Conservation (phyloP, 2,113 vertebrate genomes). For the Thomomys bottae region DNA sequence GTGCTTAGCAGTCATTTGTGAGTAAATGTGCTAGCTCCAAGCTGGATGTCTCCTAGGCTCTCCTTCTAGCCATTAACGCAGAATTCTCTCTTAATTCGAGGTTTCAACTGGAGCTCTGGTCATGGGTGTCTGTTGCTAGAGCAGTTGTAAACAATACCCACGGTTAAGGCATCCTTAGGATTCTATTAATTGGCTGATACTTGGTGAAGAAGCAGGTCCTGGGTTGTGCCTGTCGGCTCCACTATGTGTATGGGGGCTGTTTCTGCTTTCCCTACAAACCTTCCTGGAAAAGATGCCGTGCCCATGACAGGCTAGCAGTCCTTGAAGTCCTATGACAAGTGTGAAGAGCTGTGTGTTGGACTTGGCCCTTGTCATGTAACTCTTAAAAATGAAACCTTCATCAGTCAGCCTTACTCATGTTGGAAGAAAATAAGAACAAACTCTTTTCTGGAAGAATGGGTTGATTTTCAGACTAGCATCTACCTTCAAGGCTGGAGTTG, state of each 20-base stretch:
- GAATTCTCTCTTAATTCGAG: background rate
- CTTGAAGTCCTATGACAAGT: background rate
- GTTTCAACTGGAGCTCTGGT: background rate
- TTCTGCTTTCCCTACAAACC: background rate
- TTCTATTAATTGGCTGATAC: background rate
- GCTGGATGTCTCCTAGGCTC: background rate
- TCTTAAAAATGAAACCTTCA: background rate
- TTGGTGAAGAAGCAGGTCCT: constrained; percentile 21
- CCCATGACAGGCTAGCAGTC: background rate
- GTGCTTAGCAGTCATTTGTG: constrained; percentile 49
- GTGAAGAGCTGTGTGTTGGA: background rate
- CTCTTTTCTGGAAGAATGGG: background rate
- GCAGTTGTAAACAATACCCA: background rate
- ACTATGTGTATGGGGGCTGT: background rate
- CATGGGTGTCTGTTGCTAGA: background rate
- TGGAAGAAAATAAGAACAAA: background rate
- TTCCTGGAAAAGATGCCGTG: background rate
- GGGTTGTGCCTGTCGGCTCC: background rate
- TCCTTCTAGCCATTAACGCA: background rate
- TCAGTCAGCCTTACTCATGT: background rate
- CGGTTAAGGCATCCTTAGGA: background rate
- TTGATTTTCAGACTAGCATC: background rate
- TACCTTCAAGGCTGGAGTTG: background rate
- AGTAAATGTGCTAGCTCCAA: constrained; percentile 19
- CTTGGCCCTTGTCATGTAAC: background rate